phyloP scores from a whole-genome alignment of 1,140 invertebrate genomes.

The Helicorthomorpha holstii region DNA sequence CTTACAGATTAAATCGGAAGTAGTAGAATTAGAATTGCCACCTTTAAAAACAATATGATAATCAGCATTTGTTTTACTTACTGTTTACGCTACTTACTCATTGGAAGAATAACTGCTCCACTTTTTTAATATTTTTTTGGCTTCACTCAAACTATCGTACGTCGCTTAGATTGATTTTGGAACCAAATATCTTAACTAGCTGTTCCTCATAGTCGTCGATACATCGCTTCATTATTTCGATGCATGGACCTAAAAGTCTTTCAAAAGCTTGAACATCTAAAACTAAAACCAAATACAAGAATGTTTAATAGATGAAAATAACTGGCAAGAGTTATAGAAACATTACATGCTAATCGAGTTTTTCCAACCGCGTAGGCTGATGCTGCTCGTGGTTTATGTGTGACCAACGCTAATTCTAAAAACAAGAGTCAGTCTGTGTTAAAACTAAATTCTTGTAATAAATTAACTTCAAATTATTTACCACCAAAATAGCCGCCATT shows the following conservation, averaged over 20 bases:
- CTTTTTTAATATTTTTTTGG: no score
- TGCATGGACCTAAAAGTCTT: conserved; percentile 90
- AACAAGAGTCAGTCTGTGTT: conserved; percentile 7
- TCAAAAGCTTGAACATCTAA: conserved; percentile 96
- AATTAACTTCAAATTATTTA: conserved; percentile 12
- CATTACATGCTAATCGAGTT: conserved; percentile 76
- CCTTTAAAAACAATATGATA: no score
- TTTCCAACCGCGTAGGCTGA: conserved; percentile 69
- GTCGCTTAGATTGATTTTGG: conserved; percentile 82
- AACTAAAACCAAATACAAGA: conserved; percentile 40
- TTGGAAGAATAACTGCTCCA: no score
- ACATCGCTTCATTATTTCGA: conserved; percentile 96
- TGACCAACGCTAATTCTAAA: conserved; percentile 76
- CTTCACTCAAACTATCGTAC: conserved; percentile 83
- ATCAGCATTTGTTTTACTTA: no score
- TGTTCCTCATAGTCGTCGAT: conserved; percentile 94
- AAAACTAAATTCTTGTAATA: not conserved
- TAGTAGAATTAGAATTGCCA: no score
- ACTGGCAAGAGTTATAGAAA: no score
- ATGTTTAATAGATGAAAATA: not conserved
- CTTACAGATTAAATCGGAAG: no score
- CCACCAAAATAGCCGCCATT: conserved; percentile 81
- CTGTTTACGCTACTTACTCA: no score
- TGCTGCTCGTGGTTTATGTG: conserved; percentile 87
- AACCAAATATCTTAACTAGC: conserved; percentile 85